Evolutionary conservation across 2,797 vertebrate species (phyloP).

Genomic region (Diplodus sargus): DNA sequence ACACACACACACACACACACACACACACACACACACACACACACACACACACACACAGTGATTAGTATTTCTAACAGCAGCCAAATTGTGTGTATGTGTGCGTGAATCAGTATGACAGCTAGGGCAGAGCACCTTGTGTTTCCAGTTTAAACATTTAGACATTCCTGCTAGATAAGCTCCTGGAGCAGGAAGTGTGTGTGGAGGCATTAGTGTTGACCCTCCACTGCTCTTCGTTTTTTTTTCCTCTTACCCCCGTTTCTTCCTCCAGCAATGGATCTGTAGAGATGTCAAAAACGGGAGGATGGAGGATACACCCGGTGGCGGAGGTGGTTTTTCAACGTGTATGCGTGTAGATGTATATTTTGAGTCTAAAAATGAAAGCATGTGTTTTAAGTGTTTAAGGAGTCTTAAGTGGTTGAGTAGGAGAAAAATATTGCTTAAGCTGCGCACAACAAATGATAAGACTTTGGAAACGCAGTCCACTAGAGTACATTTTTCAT

Average conservation of each 20-base stretch:
- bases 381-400: slow-evolving; percentile 43
- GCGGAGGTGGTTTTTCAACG: background rate
- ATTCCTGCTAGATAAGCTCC: slow-evolving; percentile 81
- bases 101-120: slow-evolving; percentile 50
- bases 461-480: slow-evolving; percentile 6
- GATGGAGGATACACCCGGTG: slow-evolving; percentile 34
- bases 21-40: slow-evolving; percentile 1
- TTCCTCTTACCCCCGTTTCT: background rate
- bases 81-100: slow-evolving; percentile 18
- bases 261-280: slow-evolving; percentile 29
- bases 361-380: slow-evolving; percentile 37
- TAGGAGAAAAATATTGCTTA: slow-evolving; percentile 48
- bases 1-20: background rate
- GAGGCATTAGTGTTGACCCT: slow-evolving; percentile 64
- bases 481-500: slow-evolving; percentile 13
- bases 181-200: slow-evolving; percentile 65
- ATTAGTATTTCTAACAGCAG: slow-evolving; percentile 50
- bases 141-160: slow-evolving; percentile 83
- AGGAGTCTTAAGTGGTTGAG: slow-evolving; percentile 64
- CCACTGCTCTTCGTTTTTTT: slow-evolving; percentile 22
- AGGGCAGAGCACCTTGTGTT: slow-evolving; percentile 73
- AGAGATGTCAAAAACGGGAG: slow-evolving; percentile 42
- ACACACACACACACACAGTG: background rate
- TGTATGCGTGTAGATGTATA: background rate
- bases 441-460: slow-evolving; percentile 46